phyloP scores from a whole-genome alignment of 2,888 invertebrate species.

The Micoletzkya japonica region DNA sequence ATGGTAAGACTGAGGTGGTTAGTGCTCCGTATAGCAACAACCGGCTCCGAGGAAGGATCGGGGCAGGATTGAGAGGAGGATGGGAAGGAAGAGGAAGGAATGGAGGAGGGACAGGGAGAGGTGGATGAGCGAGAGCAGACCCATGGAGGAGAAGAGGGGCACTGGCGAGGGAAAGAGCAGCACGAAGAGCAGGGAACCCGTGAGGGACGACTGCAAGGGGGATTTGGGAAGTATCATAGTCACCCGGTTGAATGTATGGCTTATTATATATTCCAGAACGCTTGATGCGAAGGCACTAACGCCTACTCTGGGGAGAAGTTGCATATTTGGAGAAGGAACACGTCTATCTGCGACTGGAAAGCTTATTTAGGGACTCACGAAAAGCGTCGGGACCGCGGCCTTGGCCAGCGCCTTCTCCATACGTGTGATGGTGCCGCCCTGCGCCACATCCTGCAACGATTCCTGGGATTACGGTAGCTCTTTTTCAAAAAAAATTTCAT shows the following conservation, averaged over 20 bases:
- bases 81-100: conserved; percentile 27
- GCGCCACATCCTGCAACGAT: not conserved
- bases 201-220: conserved; percentile 41
- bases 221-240: too few species aligned
- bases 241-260: too few species aligned
- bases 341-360: not conserved
- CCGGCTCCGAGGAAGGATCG: not conserved
- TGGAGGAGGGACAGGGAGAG: conserved; percentile 3
- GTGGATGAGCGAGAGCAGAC: not conserved
- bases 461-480: not conserved
- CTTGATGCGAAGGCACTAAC: not conserved
- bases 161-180: conserved; percentile 39
- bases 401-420: conserved; percentile 2
- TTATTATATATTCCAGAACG: too few species aligned
- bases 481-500: not conserved
- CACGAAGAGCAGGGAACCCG: conserved; percentile 34
- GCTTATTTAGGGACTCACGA: not conserved
- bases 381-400: not conserved
- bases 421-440: not conserved
- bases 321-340: not conserved
- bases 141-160: conserved; percentile 37
- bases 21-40: conserved; percentile 3
- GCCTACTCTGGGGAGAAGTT: not conserved
- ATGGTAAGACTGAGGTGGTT: too few species aligned
- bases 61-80: conserved; percentile 13